phyloP scores from a whole-genome alignment of 2,113 vertebrate genomes.

The Stictonetta naevosa region DNA sequence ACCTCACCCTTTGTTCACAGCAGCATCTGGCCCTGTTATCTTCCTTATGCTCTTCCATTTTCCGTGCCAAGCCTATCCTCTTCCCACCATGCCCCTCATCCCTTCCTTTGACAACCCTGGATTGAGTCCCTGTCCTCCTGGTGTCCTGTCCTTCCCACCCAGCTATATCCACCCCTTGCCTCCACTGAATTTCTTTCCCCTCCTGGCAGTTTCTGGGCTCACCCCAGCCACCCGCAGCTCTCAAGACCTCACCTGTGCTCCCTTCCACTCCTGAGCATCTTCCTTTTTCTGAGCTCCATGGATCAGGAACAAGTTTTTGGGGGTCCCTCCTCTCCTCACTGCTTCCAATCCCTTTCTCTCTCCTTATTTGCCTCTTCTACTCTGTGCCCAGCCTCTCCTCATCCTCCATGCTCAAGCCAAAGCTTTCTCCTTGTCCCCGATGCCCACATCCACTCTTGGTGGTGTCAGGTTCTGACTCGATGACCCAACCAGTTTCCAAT shows the following conservation, averaged over 20 bases:
- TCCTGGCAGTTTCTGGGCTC: accelerated
- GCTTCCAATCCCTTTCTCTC: neutral
- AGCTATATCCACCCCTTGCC: neutral
- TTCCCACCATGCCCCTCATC: conserved; percentile 6
- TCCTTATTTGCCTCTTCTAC: neutral
- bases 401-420: neutral
- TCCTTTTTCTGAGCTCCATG: neutral
- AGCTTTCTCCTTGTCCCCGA: neutral
- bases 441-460: neutral
- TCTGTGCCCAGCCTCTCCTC: neutral
- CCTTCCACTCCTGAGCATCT: neutral
- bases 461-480: neutral
- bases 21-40: neutral
- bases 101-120: neutral
- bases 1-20: conserved; percentile 23
- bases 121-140: neutral
- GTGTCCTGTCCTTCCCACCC: neutral
- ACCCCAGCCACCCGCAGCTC: neutral
- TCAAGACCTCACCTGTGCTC: neutral
- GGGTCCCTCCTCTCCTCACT: neutral
- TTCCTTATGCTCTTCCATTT: neutral
- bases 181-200: neutral
- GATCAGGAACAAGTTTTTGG: neutral
- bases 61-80: conserved; percentile 52
- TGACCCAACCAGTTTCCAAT: neutral